Evolutionary conservation across 2,113 vertebrate species (phyloP).

Genomic region (Xiphias gladius): DNA sequence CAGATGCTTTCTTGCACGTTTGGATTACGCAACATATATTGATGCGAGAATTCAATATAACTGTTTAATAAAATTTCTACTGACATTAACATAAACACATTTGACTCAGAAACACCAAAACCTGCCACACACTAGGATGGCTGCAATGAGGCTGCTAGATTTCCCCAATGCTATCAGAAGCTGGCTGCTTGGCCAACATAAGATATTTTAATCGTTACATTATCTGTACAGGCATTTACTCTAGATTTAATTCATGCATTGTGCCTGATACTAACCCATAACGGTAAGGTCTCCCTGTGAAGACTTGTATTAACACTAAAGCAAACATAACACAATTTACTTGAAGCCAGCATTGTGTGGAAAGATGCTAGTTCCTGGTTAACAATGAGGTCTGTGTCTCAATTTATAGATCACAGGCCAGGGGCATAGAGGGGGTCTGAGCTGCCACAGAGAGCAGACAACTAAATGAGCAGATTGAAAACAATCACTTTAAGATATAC

Average conservation of each 20-base stretch:
- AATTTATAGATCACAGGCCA: slow-evolving; percentile 45
- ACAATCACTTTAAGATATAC: slow-evolving; percentile 45
- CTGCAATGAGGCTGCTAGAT: not conserved
- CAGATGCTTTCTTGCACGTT: not conserved
- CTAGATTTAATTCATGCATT: not conserved
- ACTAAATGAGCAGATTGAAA: slow-evolving; percentile 43
- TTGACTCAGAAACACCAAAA: not conserved
- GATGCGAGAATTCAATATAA: not conserved
- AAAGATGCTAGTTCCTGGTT: slow-evolving; percentile 17
- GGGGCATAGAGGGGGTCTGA: slow-evolving; percentile 16
- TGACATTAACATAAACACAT: not conserved
- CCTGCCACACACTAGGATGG: not conserved
- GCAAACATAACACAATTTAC: not conserved
- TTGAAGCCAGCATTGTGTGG: not conserved
- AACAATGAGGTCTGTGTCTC: slow-evolving; percentile 13
- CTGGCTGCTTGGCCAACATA: not conserved
- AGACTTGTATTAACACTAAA: not conserved
- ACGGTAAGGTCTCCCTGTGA: not conserved
- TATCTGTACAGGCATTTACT: not conserved
- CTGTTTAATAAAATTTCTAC: not conserved
- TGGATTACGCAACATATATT: not conserved
- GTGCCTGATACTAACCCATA: not conserved
- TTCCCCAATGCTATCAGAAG: not conserved
- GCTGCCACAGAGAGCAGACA: slow-evolving; percentile 26
- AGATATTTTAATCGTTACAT: not conserved